Conservation (phyloP, 1,140 invertebrate species). For the Drosophila watanabei region DNA sequence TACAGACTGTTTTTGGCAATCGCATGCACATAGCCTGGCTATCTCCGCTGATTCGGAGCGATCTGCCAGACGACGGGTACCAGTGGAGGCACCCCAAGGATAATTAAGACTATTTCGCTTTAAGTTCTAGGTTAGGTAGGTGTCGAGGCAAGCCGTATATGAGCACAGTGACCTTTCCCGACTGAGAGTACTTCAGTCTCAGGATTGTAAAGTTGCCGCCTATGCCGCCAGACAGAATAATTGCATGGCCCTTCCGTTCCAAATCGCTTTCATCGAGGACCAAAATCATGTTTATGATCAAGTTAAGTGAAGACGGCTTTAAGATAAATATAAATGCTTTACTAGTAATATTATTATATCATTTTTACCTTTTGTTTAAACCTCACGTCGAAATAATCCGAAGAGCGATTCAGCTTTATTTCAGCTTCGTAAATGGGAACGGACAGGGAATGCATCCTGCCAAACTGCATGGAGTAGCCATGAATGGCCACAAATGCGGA, state of each 20-base stretch:
- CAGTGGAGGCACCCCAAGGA: constrained; percentile 86
- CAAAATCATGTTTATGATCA: constrained; percentile 57
- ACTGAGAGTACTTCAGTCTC: constrained; percentile 10
- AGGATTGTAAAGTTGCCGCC: constrained; percentile 58
- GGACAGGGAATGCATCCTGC: constrained; percentile 28
- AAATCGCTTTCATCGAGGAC: constrained; percentile 49
- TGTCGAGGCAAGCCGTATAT: constrained; percentile 47
- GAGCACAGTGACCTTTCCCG: constrained; percentile 35
- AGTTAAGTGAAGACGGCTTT: constrained; percentile 23
- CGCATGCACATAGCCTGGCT: constrained; percentile 92
- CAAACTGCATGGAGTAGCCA: constrained; percentile 56
- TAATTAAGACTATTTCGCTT: constrained; percentile 14
- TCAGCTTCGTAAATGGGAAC: constrained; percentile 59
- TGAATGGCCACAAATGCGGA: background rate
- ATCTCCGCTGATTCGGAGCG: constrained; percentile 92
- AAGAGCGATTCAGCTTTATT: background rate
- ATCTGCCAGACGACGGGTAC: constrained; percentile 91
- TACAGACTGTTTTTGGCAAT: constrained; percentile 90
- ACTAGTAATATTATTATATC: background rate
- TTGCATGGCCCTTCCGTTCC: constrained; percentile 5
- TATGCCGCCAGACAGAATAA: constrained; percentile 49
- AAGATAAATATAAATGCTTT: constrained; percentile 4
- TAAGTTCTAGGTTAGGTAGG: constrained; percentile 3
- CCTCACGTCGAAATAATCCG: constrained; percentile 15
- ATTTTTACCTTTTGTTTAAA: constrained; percentile 53